Percentiles rank a stretch among this genome's conserved stretches.
Conservation (phyloP, 2,113 vertebrate species). For the Apistogramma diplotaenia region DNA sequence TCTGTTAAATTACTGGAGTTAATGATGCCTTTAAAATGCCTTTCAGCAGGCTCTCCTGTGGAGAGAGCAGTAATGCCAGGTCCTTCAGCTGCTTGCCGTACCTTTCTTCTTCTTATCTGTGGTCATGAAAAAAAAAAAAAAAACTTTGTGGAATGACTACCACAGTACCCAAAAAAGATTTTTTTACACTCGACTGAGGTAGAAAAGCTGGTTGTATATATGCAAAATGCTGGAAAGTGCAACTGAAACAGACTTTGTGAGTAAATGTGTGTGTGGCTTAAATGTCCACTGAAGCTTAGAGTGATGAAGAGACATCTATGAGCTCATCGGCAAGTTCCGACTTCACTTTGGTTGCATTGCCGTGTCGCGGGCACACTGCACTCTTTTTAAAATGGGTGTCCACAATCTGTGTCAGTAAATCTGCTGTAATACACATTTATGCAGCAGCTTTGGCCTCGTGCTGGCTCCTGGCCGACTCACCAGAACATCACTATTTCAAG, state of each 20-base stretch:
- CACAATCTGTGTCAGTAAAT: not conserved
- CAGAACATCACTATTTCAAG: not conserved
- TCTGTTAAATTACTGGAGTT: conserved; percentile 65
- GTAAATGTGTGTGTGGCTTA: not conserved
- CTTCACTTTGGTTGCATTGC: not conserved
- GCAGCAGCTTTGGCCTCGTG: not conserved
- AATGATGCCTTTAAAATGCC: conserved; percentile 68
- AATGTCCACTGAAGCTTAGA: not conserved
- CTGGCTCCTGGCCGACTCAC: not conserved
- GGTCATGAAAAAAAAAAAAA: not conserved
- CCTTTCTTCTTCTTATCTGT: not conserved
- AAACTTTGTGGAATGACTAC: not conserved
- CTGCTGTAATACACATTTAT: fast-evolving
- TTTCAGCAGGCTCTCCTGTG: conserved; percentile 48
- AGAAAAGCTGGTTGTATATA: not conserved
- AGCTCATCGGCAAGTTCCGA: not conserved
- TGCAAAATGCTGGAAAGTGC: not conserved
- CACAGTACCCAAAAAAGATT: not conserved
- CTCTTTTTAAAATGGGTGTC: not conserved
- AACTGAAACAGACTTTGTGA: not conserved
- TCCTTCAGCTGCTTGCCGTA: conserved; percentile 29
- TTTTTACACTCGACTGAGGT: not conserved
- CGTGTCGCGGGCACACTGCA: fast-evolving
- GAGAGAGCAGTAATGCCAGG: conserved; percentile 26
- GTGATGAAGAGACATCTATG: not conserved